Evolutionary conservation across 2,888 invertebrate species (phyloP), one percentile per base, ranked within the genome.

Genomic region (Cantharis flavilabris): DNA sequence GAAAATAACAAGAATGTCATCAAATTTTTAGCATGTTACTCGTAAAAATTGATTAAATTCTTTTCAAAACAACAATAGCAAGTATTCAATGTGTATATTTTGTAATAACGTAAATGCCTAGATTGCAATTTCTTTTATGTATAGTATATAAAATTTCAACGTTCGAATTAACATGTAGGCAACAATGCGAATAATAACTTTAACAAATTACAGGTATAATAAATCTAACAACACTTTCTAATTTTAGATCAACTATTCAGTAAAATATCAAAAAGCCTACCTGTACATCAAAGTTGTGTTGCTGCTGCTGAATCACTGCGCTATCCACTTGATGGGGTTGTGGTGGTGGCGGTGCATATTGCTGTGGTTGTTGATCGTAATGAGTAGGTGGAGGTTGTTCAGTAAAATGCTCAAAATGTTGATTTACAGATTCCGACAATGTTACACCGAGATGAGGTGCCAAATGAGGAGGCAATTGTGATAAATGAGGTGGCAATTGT

Each of bases 231-330:
- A 67, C 65, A 67, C 65, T 23, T 67, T 67, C 65, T 14, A 67
- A 49, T 9, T 67, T 13, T n/a, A 26, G 14, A 67, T 23, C 9
- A 33, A 49, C 2, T 49, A 49, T 64, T 7, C 2, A 70, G 62
- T 9, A 62, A 23, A 20, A 70, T 62, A 23, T 62, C 69, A 64
- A 16, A 71, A 74, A 76, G 18, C 92, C 88, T 84, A 95, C 94
- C 94, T 95, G 95, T 85, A 95, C 93, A 89, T 95, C 95, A 88
- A 94, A 95, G 86, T 93, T 93, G 86, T 93, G 94, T 84, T 92
- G 93, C 84, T 93, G 93, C 85, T 89, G 88, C 81, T 89, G 89
- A 76, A 88, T 81, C 49, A 89, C 88, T 62, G 88, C 88, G 81
- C 85, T 88, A 81, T 88, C 88, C 64, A 88, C 88, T 79, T 88